phyloP scores from a whole-genome alignment of 1,140 invertebrate genomes.

The Drosophila ficusphila region DNA sequence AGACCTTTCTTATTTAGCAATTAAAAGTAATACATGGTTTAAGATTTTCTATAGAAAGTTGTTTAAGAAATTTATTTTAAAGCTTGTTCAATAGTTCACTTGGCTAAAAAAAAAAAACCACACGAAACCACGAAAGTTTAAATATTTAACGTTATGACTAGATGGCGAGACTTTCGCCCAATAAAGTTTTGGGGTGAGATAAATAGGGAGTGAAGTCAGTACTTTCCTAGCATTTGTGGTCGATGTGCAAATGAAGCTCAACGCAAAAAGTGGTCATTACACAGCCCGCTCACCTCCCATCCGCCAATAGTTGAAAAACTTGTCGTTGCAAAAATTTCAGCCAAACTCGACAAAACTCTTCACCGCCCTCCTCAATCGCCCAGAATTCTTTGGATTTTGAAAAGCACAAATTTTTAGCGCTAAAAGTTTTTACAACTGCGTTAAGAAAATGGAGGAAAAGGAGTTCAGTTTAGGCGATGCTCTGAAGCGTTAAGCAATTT shows the following conservation, averaged over 20 bases:
- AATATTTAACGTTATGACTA: conserved; percentile 12
- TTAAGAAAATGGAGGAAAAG: conserved; percentile 69
- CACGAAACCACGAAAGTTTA: too few relatives aligned
- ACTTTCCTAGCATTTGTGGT: conserved; percentile 67
- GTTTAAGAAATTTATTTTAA: too few relatives aligned
- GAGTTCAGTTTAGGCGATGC: conserved; percentile 19
- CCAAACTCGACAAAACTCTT: conserved; percentile 3
- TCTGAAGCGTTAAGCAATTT: conserved; percentile 80
- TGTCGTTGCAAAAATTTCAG: conserved; percentile 63
- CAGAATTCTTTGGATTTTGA: conserved; percentile 52
- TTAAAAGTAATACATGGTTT: too few relatives aligned
- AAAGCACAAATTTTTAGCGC: conserved; percentile 59
- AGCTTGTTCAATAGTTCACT: too few relatives aligned
- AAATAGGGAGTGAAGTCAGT: neutral
- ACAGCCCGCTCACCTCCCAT: neutral
- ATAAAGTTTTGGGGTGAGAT: conserved; percentile 1
- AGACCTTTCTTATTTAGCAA: too few relatives aligned
- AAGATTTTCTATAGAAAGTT: too few relatives aligned
- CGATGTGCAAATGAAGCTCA: conserved; percentile 77
- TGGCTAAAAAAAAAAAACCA: too few relatives aligned
- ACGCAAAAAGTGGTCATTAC: conserved; percentile 64
- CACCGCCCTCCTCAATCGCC: neutral
- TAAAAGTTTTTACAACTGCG: conserved; percentile 77
- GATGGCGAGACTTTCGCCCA: conserved; percentile 2
- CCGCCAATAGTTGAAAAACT: conserved; percentile 66